Percentiles rank a stretch among this genome's conserved stretches.
Evolutionary conservation across 2,888 invertebrate genomes (phyloP).

Genomic region (Xestia sexstrigata): DNA sequence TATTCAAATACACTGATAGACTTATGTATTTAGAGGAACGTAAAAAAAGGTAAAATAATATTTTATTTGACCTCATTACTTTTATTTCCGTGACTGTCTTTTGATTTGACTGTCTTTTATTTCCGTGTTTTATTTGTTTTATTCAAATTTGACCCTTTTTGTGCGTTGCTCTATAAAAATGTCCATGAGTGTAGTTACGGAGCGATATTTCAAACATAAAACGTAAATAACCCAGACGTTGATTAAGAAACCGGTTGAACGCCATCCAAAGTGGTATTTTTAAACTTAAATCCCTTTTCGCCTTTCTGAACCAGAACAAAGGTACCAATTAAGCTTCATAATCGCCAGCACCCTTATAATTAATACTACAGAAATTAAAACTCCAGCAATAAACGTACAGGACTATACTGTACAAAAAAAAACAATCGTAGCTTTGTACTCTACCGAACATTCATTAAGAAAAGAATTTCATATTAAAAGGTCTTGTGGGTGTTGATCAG

Average conservation of each 20-base stretch:
- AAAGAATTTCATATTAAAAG: slow-evolving; percentile 77
- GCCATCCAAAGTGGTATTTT: slow-evolving; percentile 73
- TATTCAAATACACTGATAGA: not conserved
- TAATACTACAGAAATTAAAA: slow-evolving; percentile 87
- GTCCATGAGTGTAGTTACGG: not conserved
- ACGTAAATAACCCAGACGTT: slow-evolving; percentile 55
- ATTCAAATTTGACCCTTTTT: slow-evolving; percentile 1
- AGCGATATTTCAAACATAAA: slow-evolving; percentile 39
- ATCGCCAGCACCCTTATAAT: slow-evolving; percentile 85
- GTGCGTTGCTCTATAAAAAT: no score
- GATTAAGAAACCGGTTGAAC: slow-evolving; percentile 71
- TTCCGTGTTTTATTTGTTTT: no score
- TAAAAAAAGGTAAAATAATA: no score
- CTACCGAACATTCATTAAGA: slow-evolving; percentile 87
- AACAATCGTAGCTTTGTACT: slow-evolving; percentile 86
- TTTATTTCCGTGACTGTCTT: no score
- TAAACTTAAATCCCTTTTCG: slow-evolving; percentile 79
- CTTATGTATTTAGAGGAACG: no score
- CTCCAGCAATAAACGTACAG: slow-evolving; percentile 80
- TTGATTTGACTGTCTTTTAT: no score
- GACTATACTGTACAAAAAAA: slow-evolving; percentile 78
- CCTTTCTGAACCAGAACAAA: slow-evolving; percentile 79
- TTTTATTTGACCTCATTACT: no score
- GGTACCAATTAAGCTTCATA: slow-evolving; percentile 85
- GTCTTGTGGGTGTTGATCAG: slow-evolving; percentile 65